Evolutionary conservation across 2,797 vertebrate species (phyloP).

Genomic region (Sphaeramia orbicularis): DNA sequence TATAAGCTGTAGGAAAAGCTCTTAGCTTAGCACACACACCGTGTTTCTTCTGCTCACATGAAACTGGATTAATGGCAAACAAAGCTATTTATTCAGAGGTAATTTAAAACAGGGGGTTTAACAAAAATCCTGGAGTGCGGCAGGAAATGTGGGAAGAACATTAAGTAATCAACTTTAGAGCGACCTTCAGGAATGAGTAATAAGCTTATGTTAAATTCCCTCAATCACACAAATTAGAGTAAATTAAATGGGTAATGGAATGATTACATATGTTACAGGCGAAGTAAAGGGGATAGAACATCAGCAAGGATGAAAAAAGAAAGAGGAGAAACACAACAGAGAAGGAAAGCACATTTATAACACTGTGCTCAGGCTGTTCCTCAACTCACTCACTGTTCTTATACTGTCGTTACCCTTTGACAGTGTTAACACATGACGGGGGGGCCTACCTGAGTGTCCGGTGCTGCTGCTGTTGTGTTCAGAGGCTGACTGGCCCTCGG

Average conservation of each 20-base stretch:
- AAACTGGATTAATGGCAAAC: conserved; percentile 85
- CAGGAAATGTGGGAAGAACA: conserved; percentile 81
- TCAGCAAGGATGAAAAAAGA: conserved; percentile 7
- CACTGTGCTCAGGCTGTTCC: neutral
- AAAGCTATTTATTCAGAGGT: conserved; percentile 85
- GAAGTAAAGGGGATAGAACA: conserved; percentile 37
- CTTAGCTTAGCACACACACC: conserved; percentile 73
- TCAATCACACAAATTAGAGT: conserved; percentile 82
- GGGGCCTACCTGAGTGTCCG: conserved; percentile 91
- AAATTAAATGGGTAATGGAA: conserved; percentile 75
- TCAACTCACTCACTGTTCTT: neutral
- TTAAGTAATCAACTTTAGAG: conserved; percentile 84
- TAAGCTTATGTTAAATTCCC: conserved; percentile 80
- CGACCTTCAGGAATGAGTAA: conserved; percentile 82
- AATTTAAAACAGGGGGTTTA: conserved; percentile 83
- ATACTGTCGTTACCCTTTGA: neutral
- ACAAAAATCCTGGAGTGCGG: conserved; percentile 74
- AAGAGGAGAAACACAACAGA: conserved; percentile 2
- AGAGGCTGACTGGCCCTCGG: conserved; percentile 92
- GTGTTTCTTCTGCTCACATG: conserved; percentile 76
- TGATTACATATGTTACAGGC: conserved; percentile 57
- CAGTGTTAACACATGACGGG: conserved; percentile 1
- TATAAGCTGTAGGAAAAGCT: conserved; percentile 75
- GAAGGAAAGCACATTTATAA: conserved; percentile 4
- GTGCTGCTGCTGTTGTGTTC: conserved; percentile 88